These are phyloP conservation scores for Sminthurides bifidus DNA, from an alignment of 1,140 invertebrate species.

Conservation along the genomic window DNA sequence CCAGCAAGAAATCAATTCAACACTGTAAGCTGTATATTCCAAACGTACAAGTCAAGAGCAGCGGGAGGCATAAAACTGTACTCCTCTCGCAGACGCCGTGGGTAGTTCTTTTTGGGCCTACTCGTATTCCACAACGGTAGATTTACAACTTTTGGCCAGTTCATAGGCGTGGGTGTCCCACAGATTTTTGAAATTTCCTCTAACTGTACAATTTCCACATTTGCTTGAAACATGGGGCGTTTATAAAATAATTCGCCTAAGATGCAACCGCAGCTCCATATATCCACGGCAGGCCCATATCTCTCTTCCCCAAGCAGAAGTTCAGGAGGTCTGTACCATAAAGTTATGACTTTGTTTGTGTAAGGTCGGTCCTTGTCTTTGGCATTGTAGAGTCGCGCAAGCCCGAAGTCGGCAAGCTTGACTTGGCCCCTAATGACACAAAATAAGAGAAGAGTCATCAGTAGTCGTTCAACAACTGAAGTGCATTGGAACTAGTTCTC, in stretches of 20 bases:
- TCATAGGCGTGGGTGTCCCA: conserved; percentile 87
- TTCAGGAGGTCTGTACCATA: conserved; percentile 98
- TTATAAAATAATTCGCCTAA: conserved; percentile 93
- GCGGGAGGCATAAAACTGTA: conserved; percentile 78
- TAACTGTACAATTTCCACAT: conserved; percentile 82
- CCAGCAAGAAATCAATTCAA: neutral
- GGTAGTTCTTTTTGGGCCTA: conserved; percentile 81
- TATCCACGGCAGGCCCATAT: conserved; percentile 95
- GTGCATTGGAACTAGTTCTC: too few relatives aligned
- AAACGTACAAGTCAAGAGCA: conserved; percentile 63
- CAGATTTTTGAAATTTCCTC: conserved; percentile 90
- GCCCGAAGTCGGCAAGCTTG: conserved; percentile 95
- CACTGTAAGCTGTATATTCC: neutral
- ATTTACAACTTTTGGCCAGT: conserved; percentile 93
- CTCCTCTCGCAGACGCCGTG: conserved; percentile 81
- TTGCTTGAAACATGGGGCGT: conserved; percentile 89
- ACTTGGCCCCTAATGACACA: conserved; percentile 79
- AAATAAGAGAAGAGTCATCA: conserved; percentile 7
- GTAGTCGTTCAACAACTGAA: too few relatives aligned
- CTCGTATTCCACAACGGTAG: conserved; percentile 85
- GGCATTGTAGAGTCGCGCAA: conserved; percentile 91
- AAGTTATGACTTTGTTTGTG: conserved; percentile 96
- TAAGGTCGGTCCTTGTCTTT: conserved; percentile 91
- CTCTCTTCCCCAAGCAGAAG: conserved; percentile 90
- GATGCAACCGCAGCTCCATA: conserved; percentile 99